These are phyloP conservation scores for Diceros bicornis DNA, from an alignment of 2,797 vertebrate genomes.

Conservation along the genomic window DNA sequence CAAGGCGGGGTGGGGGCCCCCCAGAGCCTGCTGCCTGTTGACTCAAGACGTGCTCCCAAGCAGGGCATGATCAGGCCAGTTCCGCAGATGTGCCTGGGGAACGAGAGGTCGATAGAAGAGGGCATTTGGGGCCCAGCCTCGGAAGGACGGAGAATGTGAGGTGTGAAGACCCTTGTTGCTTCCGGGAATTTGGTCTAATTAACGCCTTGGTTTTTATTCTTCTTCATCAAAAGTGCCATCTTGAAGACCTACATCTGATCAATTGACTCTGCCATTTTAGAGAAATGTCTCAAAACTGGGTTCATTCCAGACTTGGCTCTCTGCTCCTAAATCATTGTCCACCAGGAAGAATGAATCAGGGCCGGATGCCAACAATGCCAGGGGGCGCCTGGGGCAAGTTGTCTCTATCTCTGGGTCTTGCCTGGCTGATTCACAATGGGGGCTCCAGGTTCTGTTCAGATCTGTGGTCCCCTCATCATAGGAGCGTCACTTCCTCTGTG, in stretches of 20 bases:
- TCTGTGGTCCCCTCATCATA: accelerated
- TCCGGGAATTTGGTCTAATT: background rate
- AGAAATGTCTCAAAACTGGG: background rate
- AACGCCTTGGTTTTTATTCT: background rate
- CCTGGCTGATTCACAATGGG: accelerated
- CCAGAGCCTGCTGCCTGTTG: accelerated
- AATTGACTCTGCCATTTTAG: accelerated
- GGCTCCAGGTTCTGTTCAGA: accelerated
- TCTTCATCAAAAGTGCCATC: accelerated
- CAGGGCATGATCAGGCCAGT: accelerated
- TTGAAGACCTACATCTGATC: background rate
- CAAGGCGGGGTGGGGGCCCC: accelerated
- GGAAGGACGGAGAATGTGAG: accelerated
- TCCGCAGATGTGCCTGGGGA: accelerated
- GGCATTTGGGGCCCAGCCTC: accelerated
- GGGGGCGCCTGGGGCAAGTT: accelerated
- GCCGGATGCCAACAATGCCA: accelerated
- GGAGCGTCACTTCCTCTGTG: accelerated
- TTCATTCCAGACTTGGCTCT: accelerated
- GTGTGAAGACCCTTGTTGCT: accelerated
- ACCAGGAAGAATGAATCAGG: accelerated
- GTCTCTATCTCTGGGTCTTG: accelerated
- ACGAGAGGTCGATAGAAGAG: accelerated
- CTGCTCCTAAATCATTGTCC: accelerated
- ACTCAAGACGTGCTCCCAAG: accelerated